Percentiles rank a stretch among this genome's conserved stretches.
Evolutionary conservation across 2,888 invertebrate species (phyloP).

Genomic region (Protodeltote pygarga): DNA sequence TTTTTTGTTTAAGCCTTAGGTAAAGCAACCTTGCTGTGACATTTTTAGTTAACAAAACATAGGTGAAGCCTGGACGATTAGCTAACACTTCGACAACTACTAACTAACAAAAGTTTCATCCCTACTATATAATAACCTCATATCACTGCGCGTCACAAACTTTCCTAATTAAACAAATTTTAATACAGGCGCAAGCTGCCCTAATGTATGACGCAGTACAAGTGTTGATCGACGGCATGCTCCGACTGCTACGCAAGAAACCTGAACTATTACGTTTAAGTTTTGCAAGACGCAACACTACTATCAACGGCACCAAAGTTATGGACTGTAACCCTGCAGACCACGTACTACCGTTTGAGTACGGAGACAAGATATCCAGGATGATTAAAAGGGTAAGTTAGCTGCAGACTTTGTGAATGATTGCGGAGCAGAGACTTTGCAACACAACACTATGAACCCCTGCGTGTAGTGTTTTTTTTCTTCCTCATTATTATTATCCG

Average conservation of each 20-base stretch:
- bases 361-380: conserved; percentile 94
- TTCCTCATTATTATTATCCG: conserved; percentile 13
- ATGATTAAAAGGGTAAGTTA: conserved; percentile 91
- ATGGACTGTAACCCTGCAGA: conserved; percentile 94
- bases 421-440: conserved; percentile 1
- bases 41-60: too few relatives aligned
- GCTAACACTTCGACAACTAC: too few relatives aligned
- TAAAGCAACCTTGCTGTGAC: too few relatives aligned
- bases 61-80: too few relatives aligned
- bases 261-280: conserved; percentile 90
- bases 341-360: conserved; percentile 93
- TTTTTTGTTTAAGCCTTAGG: too few relatives aligned
- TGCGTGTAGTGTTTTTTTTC: conserved; percentile 8
- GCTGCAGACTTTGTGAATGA: conserved; percentile 8
- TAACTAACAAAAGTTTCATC: too few relatives aligned
- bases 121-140: too few relatives aligned
- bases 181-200: conserved; percentile 94
- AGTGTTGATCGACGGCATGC: conserved; percentile 95
- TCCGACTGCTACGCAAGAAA: conserved; percentile 93
- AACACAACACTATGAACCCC: conserved; percentile 5
- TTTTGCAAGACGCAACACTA: conserved; percentile 82
- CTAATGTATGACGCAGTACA: conserved; percentile 97
- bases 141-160: not conserved
- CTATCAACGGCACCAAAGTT: conserved; percentile 88
- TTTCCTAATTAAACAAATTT: not conserved